Percentiles rank a stretch among this genome's conserved stretches.
Evolutionary conservation across 2,797 vertebrate genomes (phyloP).

Genomic region (Malacoctenus gilli): DNA sequence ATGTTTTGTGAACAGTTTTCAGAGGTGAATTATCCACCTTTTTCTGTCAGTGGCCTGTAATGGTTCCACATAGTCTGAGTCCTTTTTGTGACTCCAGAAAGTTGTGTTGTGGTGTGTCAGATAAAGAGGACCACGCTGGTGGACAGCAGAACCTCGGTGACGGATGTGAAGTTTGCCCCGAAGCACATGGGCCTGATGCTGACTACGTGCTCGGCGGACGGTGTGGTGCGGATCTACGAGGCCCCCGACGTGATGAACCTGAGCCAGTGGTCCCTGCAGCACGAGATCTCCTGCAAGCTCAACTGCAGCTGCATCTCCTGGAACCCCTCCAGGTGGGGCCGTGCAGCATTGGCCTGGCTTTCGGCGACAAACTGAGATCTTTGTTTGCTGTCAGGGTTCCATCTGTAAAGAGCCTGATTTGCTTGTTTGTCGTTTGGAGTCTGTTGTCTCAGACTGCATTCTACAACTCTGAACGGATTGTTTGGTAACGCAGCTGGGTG

Average conservation of each 20-base stretch:
- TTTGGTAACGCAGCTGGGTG: too few relatives aligned
- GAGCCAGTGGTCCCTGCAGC: constrained; percentile 97
- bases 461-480: too few relatives aligned
- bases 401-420: too few relatives aligned
- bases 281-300: constrained; percentile 97
- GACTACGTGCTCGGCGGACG: constrained; percentile 95
- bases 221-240: constrained; percentile 96
- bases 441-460: too few relatives aligned
- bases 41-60: too few relatives aligned
- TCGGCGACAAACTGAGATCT: too few relatives aligned
- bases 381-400: too few relatives aligned
- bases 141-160: constrained; percentile 97
- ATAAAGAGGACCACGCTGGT: constrained; percentile 98
- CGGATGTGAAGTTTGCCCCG: constrained; percentile 97
- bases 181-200: constrained; percentile 99
- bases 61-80: too few relatives aligned
- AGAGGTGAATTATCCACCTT: too few relatives aligned
- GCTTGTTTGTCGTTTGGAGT: too few relatives aligned
- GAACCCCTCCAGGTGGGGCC: constrained; percentile 99
- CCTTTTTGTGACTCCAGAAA: neutral
- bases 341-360: too few relatives aligned
- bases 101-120: constrained; percentile 64
- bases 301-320: constrained; percentile 99
- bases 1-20: too few relatives aligned
- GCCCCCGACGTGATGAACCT: constrained; percentile 98